A percentile compares a stretch with the other conserved stretches of the same genome.
Evolutionary conservation across 2,113 vertebrate genomes (phyloP).

Genomic region (Myotis brandtii): DNA sequence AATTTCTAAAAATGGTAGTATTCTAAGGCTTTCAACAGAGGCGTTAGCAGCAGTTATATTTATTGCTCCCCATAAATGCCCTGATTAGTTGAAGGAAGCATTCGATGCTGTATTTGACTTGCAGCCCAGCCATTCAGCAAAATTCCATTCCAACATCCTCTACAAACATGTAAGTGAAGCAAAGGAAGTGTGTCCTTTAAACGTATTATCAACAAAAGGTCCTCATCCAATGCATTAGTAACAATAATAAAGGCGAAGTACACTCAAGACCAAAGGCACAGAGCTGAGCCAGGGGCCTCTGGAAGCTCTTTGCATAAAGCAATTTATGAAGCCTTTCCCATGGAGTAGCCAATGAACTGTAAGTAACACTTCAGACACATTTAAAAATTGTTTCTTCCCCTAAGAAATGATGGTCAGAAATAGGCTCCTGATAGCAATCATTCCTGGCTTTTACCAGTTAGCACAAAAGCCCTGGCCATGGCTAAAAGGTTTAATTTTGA

Average conservation of each 20-base stretch:
- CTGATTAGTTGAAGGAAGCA: slow-evolving; percentile 10
- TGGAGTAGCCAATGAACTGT: slow-evolving; percentile 59
- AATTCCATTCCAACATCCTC: slow-evolving; percentile 60
- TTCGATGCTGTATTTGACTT: slow-evolving; percentile 62
- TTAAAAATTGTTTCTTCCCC: slow-evolving; percentile 35
- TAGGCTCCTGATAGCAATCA: slow-evolving; percentile 60
- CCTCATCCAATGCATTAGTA: slow-evolving; percentile 60
- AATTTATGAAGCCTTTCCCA: slow-evolving; percentile 43
- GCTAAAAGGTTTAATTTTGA: slow-evolving; percentile 71
- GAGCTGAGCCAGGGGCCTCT: background rate
- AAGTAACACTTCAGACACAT: slow-evolving; percentile 43
- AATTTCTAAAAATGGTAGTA: background rate
- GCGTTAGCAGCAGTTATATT: background rate
- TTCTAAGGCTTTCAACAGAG: background rate
- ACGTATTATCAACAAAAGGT: slow-evolving; percentile 67
- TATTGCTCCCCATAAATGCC: background rate
- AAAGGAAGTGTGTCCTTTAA: slow-evolving; percentile 74
- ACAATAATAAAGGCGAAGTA: slow-evolving; percentile 70
- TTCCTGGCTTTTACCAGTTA: slow-evolving; percentile 51
- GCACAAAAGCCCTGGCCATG: slow-evolving; percentile 48
- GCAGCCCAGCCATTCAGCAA: slow-evolving; percentile 53
- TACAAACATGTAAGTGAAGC: slow-evolving; percentile 5
- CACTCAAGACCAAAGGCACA: background rate
- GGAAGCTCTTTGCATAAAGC: slow-evolving; percentile 65
- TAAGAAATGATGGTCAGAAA: slow-evolving; percentile 55